Conservation (phyloP, 1,140 invertebrate genomes). For the Lycorma delicatula region DNA sequence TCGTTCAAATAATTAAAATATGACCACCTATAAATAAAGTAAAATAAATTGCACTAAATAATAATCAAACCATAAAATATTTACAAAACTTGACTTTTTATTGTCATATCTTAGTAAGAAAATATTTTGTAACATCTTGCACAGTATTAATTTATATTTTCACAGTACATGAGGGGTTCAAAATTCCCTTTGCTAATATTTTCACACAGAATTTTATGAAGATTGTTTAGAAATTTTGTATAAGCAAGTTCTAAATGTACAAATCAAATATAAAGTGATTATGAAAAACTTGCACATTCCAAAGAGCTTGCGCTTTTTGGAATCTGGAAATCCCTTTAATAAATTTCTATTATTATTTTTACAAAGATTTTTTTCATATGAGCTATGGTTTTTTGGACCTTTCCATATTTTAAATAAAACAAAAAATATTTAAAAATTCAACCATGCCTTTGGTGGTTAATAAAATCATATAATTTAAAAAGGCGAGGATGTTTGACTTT, state of each 20-base stretch:
- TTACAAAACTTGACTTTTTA: neutral
- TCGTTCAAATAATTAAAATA: conserved; percentile 81
- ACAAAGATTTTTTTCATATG: neutral
- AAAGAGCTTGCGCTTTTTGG: too few relatives aligned
- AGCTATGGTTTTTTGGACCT: neutral
- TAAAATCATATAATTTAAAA: neutral
- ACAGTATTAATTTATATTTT: neutral
- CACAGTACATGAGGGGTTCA: too few relatives aligned
- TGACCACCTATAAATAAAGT: conserved; percentile 48
- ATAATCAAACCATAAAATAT: neutral
- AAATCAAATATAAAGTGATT: too few relatives aligned
- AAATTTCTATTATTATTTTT: too few relatives aligned
- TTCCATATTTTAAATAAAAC: neutral
- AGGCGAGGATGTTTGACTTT: neutral
- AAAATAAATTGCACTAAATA: neutral
- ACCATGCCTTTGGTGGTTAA: too few relatives aligned
- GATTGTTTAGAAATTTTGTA: too few relatives aligned
- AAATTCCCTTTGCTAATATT: too few relatives aligned
- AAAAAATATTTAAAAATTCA: neutral
- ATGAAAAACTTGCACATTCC: too few relatives aligned
- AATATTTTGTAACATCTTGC: neutral
- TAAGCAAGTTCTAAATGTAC: too few relatives aligned
- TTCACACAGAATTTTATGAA: too few relatives aligned
- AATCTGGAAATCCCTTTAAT: too few relatives aligned
- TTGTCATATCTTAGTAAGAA: neutral